A percentile compares a stretch with the other conserved stretches of the same genome.
phyloP scores from a whole-genome alignment of 2,888 invertebrate genomes.

The Endomychus coccineus region DNA sequence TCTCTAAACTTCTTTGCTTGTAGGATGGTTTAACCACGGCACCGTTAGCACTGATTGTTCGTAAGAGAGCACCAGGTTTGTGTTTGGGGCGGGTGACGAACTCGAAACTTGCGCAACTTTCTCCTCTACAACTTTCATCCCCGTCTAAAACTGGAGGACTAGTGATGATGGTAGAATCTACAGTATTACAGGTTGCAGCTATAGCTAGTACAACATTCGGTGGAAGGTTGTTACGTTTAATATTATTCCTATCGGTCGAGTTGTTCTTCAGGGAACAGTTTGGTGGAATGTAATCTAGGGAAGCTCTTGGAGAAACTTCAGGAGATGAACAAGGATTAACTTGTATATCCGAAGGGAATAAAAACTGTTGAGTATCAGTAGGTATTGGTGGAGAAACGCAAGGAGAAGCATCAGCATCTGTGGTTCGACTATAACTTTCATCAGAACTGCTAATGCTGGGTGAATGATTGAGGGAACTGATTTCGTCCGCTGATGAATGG shows the following conservation, averaged over 20 bases:
- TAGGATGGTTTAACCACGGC: conserved; percentile 21
- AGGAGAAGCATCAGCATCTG: conserved; percentile 59
- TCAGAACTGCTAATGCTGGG: conserved; percentile 79
- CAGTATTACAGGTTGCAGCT: conserved; percentile 44
- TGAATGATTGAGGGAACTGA: conserved; percentile 72
- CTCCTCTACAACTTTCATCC: conserved; percentile 55
- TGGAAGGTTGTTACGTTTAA: conserved; percentile 43
- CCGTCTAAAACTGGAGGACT: conserved; percentile 53
- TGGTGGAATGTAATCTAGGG: conserved; percentile 47
- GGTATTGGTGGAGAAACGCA: conserved; percentile 45
- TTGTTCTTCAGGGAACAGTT: conserved; percentile 43
- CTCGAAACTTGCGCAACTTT: conserved; percentile 59
- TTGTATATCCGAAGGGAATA: conserved; percentile 58
- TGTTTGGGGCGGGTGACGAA: conserved; percentile 46
- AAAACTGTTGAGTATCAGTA: conserved; percentile 50
- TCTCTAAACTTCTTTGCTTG: conserved; percentile 38
- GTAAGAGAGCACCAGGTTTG: conserved; percentile 38
- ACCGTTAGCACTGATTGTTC: conserved; percentile 37
- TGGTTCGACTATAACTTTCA: conserved; percentile 76
- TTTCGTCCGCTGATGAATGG: conserved; percentile 75
- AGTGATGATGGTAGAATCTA: conserved; percentile 45
- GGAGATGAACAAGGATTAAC: conserved; percentile 41
- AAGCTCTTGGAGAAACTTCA: conserved; percentile 43
- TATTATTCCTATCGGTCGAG: conserved; percentile 29
- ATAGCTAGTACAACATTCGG: conserved; percentile 52